These are phyloP conservation scores for Drosophila azteca DNA, from an alignment of 1,140 invertebrate genomes.

Conservation along the genomic window DNA sequence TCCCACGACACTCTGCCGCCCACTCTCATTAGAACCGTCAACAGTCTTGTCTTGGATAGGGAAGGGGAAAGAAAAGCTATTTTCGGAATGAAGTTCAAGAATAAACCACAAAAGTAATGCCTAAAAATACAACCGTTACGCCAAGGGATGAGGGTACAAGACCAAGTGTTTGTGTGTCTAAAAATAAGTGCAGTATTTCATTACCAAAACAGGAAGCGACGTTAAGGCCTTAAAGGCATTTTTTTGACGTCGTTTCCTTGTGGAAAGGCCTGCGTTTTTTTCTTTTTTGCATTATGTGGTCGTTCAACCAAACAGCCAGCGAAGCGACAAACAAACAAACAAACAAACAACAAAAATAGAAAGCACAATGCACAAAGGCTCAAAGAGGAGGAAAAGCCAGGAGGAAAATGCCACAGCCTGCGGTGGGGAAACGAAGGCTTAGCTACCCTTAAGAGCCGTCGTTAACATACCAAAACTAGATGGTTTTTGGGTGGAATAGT, in stretches of 20 bases:
- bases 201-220: slow-evolving; percentile 7
- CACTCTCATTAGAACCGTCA: slow-evolving; percentile 18
- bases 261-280: not conserved
- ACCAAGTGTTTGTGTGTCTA: not conserved
- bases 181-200: slow-evolving; percentile 25
- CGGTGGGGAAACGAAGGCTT: too few species aligned
- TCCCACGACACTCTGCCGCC: not conserved
- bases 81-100: slow-evolving; percentile 22
- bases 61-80: slow-evolving; percentile 33
- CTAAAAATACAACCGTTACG: slow-evolving; percentile 30
- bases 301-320: slow-evolving; percentile 40
- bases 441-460: too few species aligned
- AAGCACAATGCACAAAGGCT: slow-evolving; percentile 47
- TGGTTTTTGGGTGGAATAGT: too few species aligned
- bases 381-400: too few species aligned
- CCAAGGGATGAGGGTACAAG: not conserved
- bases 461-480: too few species aligned
- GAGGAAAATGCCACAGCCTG: too few species aligned
- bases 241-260: slow-evolving; percentile 7
- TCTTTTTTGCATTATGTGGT: slow-evolving; percentile 25
- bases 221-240: slow-evolving; percentile 4
- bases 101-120: slow-evolving; percentile 13
- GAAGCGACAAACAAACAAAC: slow-evolving; percentile 48
- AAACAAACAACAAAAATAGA: slow-evolving; percentile 43
- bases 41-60: not conserved